These are phyloP conservation scores for Ceuthmochares aereus DNA, from an alignment of 2,113 vertebrate species.

Conservation along the genomic window DNA sequence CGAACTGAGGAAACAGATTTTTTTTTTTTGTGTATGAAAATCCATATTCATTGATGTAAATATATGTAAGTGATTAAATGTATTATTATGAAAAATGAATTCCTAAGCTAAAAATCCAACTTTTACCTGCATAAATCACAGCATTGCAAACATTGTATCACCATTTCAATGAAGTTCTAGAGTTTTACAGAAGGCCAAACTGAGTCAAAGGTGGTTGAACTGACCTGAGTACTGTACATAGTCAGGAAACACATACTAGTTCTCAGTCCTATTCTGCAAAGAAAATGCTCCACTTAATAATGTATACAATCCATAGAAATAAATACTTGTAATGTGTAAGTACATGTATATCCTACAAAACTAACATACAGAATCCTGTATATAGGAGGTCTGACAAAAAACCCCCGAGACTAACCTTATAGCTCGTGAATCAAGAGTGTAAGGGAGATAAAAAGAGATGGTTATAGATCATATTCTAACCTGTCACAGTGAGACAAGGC, in stretches of 20 bases:
- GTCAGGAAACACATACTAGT: neutral
- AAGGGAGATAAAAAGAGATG: too few species aligned
- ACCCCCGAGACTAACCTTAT: too few species aligned
- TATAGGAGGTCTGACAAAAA: too few species aligned
- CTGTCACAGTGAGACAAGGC: too few species aligned
- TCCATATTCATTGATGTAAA: neutral
- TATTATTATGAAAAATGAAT: accelerated
- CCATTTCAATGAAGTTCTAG: neutral
- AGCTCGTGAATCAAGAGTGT: too few species aligned
- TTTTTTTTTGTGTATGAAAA: neutral
- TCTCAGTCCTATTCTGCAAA: neutral
- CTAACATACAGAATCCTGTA: neutral
- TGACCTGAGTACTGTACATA: neutral
- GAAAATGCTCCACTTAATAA: neutral
- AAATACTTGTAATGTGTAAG: neutral
- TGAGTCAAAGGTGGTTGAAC: neutral
- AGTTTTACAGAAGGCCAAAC: neutral
- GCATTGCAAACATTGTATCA: neutral
- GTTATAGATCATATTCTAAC: too few species aligned
- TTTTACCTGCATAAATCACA: neutral
- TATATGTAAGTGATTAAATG: too few species aligned
- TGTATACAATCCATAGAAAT: neutral
- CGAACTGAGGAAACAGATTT: neutral
- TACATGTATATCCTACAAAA: neutral
- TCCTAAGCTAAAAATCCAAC: neutral